phyloP scores from a whole-genome alignment of 1,140 invertebrate species.

The Drosophila lowei region DNA sequence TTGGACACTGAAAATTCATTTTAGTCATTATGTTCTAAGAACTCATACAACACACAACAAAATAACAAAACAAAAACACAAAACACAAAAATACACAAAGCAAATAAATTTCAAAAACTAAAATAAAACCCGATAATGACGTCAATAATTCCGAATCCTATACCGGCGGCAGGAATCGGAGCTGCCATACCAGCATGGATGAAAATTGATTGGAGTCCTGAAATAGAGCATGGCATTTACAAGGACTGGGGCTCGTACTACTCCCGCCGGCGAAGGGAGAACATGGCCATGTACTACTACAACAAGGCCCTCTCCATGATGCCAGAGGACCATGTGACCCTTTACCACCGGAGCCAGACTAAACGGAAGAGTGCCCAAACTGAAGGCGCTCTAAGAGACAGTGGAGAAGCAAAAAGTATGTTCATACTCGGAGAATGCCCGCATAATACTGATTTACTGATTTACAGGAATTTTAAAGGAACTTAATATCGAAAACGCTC shows the following conservation, averaged over 20 bases:
- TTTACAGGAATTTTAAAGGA: constrained; percentile 23
- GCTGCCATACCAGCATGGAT: constrained; percentile 48
- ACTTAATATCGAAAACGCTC: constrained; percentile 13
- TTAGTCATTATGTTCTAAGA: too few relatives aligned
- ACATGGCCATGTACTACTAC: constrained; percentile 62
- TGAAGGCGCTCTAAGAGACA: constrained; percentile 49
- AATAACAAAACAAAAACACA: too few relatives aligned
- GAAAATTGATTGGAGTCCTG: constrained; percentile 67
- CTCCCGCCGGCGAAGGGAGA: constrained; percentile 51
- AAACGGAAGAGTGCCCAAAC: constrained; percentile 55
- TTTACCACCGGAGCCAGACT: constrained; percentile 64
- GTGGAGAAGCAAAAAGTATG: constrained; percentile 54
- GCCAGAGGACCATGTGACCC: constrained; percentile 45
- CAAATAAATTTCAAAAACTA: not conserved
- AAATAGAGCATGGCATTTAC: constrained; percentile 64
- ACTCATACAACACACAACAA: too few relatives aligned
- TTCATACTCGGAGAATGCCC: not conserved
- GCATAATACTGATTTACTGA: not conserved
- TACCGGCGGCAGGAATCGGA: constrained; percentile 19
- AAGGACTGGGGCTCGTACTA: constrained; percentile 74
- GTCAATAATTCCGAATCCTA: constrained; percentile 14
- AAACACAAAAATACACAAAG: constrained; percentile 3
- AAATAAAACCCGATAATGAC: constrained; percentile 34
- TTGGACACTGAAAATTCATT: too few relatives aligned
- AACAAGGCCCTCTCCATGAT: constrained; percentile 55